phyloP scores from a whole-genome alignment of 2,888 invertebrate genomes.

The Mesorhabditis sp. region DNA sequence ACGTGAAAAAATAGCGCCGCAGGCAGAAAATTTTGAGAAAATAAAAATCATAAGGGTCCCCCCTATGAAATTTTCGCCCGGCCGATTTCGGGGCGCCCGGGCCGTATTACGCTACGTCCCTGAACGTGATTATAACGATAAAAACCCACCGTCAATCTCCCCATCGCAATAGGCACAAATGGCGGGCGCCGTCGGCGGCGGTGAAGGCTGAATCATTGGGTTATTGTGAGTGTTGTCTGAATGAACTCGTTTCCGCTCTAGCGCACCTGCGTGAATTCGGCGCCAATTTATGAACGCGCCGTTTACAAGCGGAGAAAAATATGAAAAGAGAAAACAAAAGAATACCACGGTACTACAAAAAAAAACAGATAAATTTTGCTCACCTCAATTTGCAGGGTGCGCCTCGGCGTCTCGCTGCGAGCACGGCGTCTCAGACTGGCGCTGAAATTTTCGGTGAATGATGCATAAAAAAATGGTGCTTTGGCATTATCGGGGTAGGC shows the following conservation, averaged over 20 bases:
- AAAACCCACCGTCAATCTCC: conserved; percentile 33
- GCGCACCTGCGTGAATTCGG: not conserved
- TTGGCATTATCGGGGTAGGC: too few relatives aligned
- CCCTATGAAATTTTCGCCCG: too few relatives aligned
- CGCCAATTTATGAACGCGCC: not conserved
- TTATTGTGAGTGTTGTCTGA: too few relatives aligned
- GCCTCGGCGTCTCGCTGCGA: conserved; percentile 49
- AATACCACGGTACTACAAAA: not conserved
- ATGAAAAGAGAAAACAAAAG: not conserved
- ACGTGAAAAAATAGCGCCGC: too few relatives aligned
- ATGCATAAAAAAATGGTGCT: too few relatives aligned
- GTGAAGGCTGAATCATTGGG: conserved; percentile 28
- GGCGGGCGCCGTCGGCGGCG: conserved; percentile 40
- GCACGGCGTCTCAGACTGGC: conserved; percentile 50
- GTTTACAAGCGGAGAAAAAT: not conserved
- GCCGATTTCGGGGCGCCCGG: too few relatives aligned
- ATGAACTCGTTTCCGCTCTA: not conserved
- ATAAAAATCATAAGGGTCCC: too few relatives aligned
- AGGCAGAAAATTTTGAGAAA: too few relatives aligned
- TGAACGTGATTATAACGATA: too few relatives aligned
- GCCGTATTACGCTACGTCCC: too few relatives aligned
- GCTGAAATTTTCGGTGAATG: conserved; percentile 14
- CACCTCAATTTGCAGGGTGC: conserved; percentile 51
- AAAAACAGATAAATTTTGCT: not conserved
- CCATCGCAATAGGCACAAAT: conserved; percentile 55